Base-by-base conservation (phyloP, 2,113 vertebrate species). In the Progne subis region DNA sequence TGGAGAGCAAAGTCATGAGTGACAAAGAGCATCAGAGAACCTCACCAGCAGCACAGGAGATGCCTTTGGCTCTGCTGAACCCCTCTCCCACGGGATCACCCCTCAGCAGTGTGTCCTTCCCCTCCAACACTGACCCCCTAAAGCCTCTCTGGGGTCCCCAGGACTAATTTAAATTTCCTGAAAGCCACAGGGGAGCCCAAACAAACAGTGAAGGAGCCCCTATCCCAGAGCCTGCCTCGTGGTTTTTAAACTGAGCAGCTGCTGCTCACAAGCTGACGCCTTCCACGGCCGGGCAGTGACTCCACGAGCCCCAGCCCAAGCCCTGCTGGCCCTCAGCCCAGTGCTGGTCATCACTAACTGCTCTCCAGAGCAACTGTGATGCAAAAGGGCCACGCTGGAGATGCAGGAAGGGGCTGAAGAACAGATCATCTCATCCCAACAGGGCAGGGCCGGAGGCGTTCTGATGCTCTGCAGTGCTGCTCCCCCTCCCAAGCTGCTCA, bases 301-400 rank as follows among this genome's bases (percentile, higher is more conserved):
- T 93, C 94, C 97, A 98, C 96, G 96, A 82, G 82, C 64, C 90
- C 90, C 95, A 92, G 90, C 70, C 91, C 92, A 86, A 55, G 20
- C 90, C 93, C 88, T 68, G 44, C 79, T 96, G 96, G 94, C 92
- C 77, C 84, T 94, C 82, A 53, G 76, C 82, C 82, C 81, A 78
- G 84, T 43, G 56, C 76, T 80, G 82, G 80, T 21, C 92, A 95
- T 68, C 93, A 89, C 90, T 72, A 53, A 61, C 59, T 4, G 11
- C 89, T 97, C 96, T 96, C 96, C 86, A 50, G 65, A 75, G 96
- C 74, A 96, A 98, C 97, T 87, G 88, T 88, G 94, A 98, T 94
- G 96, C 88, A 91, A 72, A 94, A 92, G 49, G 76, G 86, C 91
- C 91, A 94, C 0, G 19, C 72, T 84, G 86, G 79, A 91, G 79